A percentile compares a stretch with the other conserved stretches of the same genome.
phyloP scores from a whole-genome alignment of 2,888 invertebrate genomes.

The Tachina fera region DNA sequence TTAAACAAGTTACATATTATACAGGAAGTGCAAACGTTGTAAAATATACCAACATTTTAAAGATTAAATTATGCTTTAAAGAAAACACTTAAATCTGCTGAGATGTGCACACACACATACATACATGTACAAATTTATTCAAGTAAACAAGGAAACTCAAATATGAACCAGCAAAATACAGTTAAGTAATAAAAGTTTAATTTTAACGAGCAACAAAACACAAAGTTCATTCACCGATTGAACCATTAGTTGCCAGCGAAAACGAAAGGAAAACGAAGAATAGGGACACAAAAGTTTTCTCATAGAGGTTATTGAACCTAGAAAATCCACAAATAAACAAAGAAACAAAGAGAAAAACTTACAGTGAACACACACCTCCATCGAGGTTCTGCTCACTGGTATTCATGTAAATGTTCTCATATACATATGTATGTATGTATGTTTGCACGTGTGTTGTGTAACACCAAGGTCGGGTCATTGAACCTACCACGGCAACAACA shows the following conservation, averaged over 20 bases:
- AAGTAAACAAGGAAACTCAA: neutral
- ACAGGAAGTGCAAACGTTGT: too few relatives aligned
- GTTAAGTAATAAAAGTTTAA: constrained; percentile 4
- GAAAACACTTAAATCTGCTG: neutral
- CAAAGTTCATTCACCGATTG: constrained; percentile 43
- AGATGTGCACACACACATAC: neutral
- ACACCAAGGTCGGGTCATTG: constrained; percentile 81
- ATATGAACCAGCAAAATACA: neutral
- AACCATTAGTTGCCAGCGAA: constrained; percentile 25
- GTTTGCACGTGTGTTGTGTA: constrained; percentile 67
- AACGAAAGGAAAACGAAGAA: constrained; percentile 51
- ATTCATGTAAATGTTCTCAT: neutral
- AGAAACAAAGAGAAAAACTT: constrained; percentile 22
- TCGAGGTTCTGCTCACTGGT: too few relatives aligned
- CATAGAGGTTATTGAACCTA: constrained; percentile 64
- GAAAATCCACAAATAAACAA: constrained; percentile 29
- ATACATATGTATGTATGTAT: neutral
- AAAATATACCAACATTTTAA: neutral
- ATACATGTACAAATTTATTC: neutral
- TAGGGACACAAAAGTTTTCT: constrained; percentile 45
- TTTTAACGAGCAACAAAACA: constrained; percentile 8
- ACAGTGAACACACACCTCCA: too few relatives aligned
- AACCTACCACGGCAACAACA: constrained; percentile 74
- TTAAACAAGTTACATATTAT: too few relatives aligned
- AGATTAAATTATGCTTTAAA: constrained; percentile 47